Percentiles rank a stretch among this genome's conserved stretches.
These are phyloP conservation scores for Phytoseiulus persimilis DNA, from an alignment of 2,888 invertebrate species.

Conservation along the genomic window DNA sequence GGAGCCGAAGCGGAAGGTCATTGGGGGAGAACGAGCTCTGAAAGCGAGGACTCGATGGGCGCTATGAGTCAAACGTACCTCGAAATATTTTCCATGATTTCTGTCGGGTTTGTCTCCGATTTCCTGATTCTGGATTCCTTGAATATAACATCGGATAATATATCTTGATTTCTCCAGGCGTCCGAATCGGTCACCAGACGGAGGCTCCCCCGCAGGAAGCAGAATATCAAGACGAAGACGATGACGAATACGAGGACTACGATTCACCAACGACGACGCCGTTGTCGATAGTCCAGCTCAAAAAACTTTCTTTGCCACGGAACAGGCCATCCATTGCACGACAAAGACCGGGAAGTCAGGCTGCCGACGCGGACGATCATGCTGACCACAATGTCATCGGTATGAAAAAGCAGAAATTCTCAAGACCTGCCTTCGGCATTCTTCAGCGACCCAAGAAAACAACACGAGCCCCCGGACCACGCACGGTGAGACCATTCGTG, in stretches of 20 bases:
- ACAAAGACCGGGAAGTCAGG: not conserved
- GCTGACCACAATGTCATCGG: not conserved
- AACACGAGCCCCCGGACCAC: not conserved
- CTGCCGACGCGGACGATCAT: not conserved
- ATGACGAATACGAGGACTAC: slow-evolving; percentile 21
- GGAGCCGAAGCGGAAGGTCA: not conserved
- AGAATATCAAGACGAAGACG: slow-evolving; percentile 7
- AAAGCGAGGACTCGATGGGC: no score
- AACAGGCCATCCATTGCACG: slow-evolving; percentile 10
- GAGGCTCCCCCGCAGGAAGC: not conserved
- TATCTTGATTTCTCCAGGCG: not conserved
- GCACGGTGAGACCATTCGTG: slow-evolving; percentile 28
- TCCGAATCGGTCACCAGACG: slow-evolving; percentile 26
- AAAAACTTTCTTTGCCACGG: slow-evolving; percentile 16
- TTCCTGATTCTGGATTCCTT: not conserved
- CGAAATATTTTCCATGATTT: not conserved
- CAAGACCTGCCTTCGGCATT: slow-evolving; percentile 28
- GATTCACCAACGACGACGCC: not conserved
- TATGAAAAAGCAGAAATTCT: not conserved
- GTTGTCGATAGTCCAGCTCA: slow-evolving; percentile 9
- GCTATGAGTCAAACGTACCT: no score
- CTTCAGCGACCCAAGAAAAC: slow-evolving; percentile 14
- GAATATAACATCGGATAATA: not conserved
- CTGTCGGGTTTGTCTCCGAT: not conserved
- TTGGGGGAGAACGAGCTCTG: no score